Evolutionary conservation across 2,113 vertebrate species (phyloP).

Genomic region (Malurus cyaneus): DNA sequence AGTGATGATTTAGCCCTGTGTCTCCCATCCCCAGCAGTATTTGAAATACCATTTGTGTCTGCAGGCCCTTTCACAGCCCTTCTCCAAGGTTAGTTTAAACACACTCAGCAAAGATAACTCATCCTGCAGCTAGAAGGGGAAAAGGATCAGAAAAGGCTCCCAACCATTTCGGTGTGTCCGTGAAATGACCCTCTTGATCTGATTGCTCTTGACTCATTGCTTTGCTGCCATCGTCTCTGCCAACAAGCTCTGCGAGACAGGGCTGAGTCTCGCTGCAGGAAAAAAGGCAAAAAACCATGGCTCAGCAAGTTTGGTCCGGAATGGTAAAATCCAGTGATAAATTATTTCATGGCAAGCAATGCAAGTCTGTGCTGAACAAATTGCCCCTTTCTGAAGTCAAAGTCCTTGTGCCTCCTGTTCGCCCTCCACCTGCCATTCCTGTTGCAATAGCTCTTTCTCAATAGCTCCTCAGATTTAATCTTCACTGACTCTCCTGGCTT

Average conservation of each 20-base stretch:
- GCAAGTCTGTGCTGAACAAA: not conserved
- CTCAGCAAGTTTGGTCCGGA: not conserved
- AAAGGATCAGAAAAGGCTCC: not conserved
- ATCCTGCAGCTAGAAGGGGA: not conserved
- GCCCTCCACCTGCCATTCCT: not conserved
- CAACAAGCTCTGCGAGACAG: not conserved
- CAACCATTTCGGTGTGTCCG: not conserved
- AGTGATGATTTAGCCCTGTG: rapidly evolving
- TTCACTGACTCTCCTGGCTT: not conserved
- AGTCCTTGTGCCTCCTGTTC: not conserved
- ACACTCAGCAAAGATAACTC: not conserved
- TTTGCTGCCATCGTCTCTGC: not conserved
- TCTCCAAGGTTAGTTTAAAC: not conserved
- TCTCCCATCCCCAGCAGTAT: not conserved
- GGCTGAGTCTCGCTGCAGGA: not conserved
- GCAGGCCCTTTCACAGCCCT: not conserved
- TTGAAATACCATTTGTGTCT: not conserved
- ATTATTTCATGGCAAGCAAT: not conserved
- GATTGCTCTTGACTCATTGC: not conserved
- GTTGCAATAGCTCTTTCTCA: not conserved
- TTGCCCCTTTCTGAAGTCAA: not conserved
- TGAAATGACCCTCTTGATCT: not conserved
- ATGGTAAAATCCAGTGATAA: not conserved
- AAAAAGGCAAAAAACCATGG: not conserved
- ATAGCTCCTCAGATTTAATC: not conserved